phyloP scores from a whole-genome alignment of 2,888 invertebrate species.

The Acleris holmiana region DNA sequence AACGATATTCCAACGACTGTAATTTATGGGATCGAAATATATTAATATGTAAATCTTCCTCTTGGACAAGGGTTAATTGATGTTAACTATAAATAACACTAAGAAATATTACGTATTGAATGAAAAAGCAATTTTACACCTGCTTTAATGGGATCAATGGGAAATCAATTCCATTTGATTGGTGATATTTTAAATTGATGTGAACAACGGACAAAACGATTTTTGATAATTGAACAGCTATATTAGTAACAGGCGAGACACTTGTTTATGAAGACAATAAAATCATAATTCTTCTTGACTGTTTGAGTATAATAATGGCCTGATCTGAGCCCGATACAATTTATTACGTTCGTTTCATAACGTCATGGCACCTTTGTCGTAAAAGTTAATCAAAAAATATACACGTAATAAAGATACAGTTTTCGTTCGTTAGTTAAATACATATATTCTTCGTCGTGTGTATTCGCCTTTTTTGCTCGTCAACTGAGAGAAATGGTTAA shows the following conservation, averaged over 20 bases:
- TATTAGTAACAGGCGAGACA: slow-evolving; percentile 43
- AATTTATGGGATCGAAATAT: slow-evolving; percentile 66
- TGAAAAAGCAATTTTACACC: slow-evolving; percentile 62
- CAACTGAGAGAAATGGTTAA: no score
- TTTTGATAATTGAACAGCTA: slow-evolving; percentile 58
- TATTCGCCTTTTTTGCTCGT: no score
- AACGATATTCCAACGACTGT: slow-evolving; percentile 54
- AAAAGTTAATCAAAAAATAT: no score
- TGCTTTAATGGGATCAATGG: slow-evolving; percentile 53
- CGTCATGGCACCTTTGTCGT: no score
- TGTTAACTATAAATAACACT: slow-evolving; percentile 71
- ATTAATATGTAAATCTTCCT: slow-evolving; percentile 68
- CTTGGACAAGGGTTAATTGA: slow-evolving; percentile 70
- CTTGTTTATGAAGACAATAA: slow-evolving; percentile 45
- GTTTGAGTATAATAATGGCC: neutral
- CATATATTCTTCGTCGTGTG: no score
- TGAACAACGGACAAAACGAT: slow-evolving; percentile 55
- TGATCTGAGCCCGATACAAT: neutral
- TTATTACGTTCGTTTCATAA: no score
- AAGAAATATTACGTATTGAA: slow-evolving; percentile 51
- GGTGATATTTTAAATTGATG: slow-evolving; percentile 56
- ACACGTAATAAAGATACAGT: no score
- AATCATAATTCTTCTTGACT: neutral
- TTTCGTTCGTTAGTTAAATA: neutral
- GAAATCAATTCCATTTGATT: slow-evolving; percentile 63